Base-by-base conservation (phyloP, 2,888 invertebrate species). In the Drosophila mulleri region DNA sequence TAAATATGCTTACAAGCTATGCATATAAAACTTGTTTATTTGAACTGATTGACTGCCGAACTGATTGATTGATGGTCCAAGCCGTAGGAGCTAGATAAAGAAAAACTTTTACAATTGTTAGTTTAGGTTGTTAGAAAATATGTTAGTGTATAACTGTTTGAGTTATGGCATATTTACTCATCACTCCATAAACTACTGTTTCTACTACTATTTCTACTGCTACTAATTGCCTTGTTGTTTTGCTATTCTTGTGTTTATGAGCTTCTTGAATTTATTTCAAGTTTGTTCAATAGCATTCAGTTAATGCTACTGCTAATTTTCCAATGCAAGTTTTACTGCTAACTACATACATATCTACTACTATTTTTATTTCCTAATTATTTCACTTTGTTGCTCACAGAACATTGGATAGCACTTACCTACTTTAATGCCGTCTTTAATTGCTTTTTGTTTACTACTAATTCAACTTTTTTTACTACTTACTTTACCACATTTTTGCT, bases 51-150 rank as follows among this genome's bases (percentile, higher is more conserved):
- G 56, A 56, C 32, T 32, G 42, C 29, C 42, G 7, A 6, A 5
- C 29, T 56, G 56, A 56, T 44, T 57, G 44, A 29, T 41, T 41
- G 41, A 54, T 54, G 29, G 8, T 3, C 37, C n/a, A 12, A n/a
- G 8, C 18, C 1, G n/a, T 42, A 9, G 18, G 2, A 14, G 41
- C 14, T 26, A 18, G 54, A 26, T 29, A 29, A 18, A 14, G 26
- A n/a, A 14, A 29, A 8, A 41, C 8, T 41, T 41, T 41, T 26
- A n/a, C 11, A 12, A n/a, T 23, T n/a, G 23, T 37, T 54, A 26
- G 20, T 14, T 50, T 50, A 18, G 48, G 0, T 50, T 50, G 18
- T 32, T 50, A 32, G 48, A 47, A 47, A 26, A 26, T 8, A 23
- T 23, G 23, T 45, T 23, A 23, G 18, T 42, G 18, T 12, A 4